phyloP scores from a whole-genome alignment of 1,140 invertebrate species.

The Ips nitidus region DNA sequence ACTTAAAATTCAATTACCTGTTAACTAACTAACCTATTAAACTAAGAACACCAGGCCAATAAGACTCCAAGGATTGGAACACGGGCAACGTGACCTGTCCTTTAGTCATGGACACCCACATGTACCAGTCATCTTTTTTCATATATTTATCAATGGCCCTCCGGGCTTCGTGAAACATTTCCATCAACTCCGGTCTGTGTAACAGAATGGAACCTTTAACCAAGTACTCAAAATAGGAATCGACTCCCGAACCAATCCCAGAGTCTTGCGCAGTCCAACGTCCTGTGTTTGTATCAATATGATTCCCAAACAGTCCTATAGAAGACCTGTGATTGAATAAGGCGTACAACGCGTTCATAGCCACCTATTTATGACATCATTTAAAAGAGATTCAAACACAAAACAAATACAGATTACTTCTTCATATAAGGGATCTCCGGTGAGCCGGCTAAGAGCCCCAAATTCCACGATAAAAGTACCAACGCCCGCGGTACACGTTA shows the following conservation, averaged over 20 bases:
- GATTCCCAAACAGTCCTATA: conserved; percentile 95
- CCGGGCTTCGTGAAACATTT: conserved; percentile 86
- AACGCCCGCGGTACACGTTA: conserved; percentile 97
- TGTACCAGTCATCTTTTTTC: conserved; percentile 91
- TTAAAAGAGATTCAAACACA: background rate
- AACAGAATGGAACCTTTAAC: conserved; percentile 61
- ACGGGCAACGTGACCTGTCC: conserved; percentile 94
- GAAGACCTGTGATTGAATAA: conserved; percentile 83
- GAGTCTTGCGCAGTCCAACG: conserved; percentile 97
- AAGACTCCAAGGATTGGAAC: conserved; percentile 97
- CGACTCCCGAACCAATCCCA: conserved; percentile 88
- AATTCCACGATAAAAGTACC: conserved; percentile 98
- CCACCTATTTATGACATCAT: conserved; percentile 62
- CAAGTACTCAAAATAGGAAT: conserved; percentile 99
- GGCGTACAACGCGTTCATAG: conserved; percentile 87
- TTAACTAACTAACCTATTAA: background rate
- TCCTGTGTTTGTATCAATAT: conserved; percentile 93
- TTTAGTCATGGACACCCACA: conserved; percentile 95
- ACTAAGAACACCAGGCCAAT: conserved; percentile 96
- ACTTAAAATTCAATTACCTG: background rate
- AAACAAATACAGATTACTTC: conserved; percentile 57
- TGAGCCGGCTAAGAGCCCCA: conserved; percentile 90
- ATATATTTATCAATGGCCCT: conserved; percentile 86
- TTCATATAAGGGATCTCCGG: conserved; percentile 94
- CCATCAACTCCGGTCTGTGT: conserved; percentile 79